These are phyloP conservation scores for Rutpela maculata DNA, from an alignment of 2,888 invertebrate genomes.

Conservation along the genomic window DNA sequence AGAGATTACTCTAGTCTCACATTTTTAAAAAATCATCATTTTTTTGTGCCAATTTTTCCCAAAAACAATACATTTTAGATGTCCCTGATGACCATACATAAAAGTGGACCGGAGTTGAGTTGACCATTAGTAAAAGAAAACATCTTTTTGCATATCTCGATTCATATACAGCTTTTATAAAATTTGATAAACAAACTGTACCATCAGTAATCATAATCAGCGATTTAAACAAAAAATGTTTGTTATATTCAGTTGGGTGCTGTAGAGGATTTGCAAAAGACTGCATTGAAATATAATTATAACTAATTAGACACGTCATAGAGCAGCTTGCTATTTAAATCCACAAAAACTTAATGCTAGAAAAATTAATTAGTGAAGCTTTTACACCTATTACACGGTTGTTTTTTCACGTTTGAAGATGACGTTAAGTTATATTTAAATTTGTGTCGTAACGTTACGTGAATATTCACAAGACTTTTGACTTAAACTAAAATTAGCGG, in stretches of 20 bases:
- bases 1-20: no score
- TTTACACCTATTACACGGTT: not conserved
- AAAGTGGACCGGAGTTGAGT: no score
- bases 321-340: not conserved
- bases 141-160: no score
- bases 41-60: no score
- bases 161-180: no score
- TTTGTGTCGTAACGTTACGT: constrained; percentile 11
- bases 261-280: not conserved
- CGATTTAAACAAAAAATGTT: no score
- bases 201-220: not conserved
- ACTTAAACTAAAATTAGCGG: constrained; percentile 31
- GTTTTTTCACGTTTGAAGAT: constrained; percentile 9
- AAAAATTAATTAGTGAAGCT: constrained; percentile 16
- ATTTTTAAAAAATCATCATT: no score
- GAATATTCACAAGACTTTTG: constrained; percentile 28
- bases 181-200: no score
- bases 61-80: no score
- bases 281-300: not conserved
- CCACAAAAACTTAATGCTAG: not conserved
- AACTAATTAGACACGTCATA: not conserved
- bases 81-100: no score
- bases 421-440: constrained; percentile 17
- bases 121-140: no score
- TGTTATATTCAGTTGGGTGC: not conserved